Conservation (phyloP, 2,797 vertebrate species). For the Danio aesculapii region DNA sequence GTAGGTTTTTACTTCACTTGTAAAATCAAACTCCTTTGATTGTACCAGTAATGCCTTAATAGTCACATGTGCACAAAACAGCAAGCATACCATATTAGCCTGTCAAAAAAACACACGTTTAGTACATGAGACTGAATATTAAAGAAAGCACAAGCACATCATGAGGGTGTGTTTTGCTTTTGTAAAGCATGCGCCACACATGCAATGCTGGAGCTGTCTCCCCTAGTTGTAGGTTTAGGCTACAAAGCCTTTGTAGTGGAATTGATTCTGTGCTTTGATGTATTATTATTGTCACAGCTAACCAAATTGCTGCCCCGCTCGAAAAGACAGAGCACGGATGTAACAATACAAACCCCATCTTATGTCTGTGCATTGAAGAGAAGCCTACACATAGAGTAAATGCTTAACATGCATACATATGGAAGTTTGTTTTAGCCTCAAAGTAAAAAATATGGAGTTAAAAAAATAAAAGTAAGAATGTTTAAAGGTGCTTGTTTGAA, state of each 20-base stretch:
- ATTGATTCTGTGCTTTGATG: constrained; percentile 62
- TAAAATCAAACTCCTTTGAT: constrained; percentile 28
- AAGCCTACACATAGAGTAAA: constrained; percentile 10
- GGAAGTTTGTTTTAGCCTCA: neutral
- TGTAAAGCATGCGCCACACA: constrained; percentile 28
- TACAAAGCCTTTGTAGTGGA: constrained; percentile 53
- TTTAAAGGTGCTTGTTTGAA: too few species aligned
- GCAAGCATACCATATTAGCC: neutral
- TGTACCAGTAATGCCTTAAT: constrained; percentile 22
- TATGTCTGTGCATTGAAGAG: neutral
- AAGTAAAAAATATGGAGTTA: neutral
- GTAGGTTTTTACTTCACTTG: too few species aligned
- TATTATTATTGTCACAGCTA: constrained; percentile 59
- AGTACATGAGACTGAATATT: constrained; percentile 26
- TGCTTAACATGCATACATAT: neutral
- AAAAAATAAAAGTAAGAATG: too few species aligned
- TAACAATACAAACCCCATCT: constrained; percentile 32
- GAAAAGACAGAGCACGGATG: constrained; percentile 38
- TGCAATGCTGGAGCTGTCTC: constrained; percentile 25
- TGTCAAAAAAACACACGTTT: constrained; percentile 27
- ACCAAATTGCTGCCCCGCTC: constrained; percentile 56
- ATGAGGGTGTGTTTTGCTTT: neutral
- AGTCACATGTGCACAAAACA: neutral
- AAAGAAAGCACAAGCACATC: neutral
- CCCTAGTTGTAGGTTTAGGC: constrained; percentile 41